Evolutionary conservation across 2,888 invertebrate genomes (phyloP), one percentile per base, ranked within the genome.

Genomic region (Noctua comes): DNA sequence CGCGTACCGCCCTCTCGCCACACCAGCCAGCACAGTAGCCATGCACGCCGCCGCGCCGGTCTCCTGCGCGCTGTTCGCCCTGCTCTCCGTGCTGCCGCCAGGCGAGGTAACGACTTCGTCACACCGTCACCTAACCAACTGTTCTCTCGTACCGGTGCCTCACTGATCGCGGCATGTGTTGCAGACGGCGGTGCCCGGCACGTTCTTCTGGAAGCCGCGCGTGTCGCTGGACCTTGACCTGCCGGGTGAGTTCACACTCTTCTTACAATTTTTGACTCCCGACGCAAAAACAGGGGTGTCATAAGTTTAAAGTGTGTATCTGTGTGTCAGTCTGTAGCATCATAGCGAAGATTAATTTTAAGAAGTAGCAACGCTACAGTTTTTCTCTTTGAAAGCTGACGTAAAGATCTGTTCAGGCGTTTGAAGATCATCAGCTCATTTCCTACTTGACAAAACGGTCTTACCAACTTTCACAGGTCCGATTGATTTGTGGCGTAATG

Each of bases 151-250:
- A 31, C 31, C 31, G 8, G 18, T 21, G 27, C 3, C 10, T 36
- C 18, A 48, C 43, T 54, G 36, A 31, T 8, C 27, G 18, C 36
- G 27, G 27, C 7, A 16, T 65, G 21, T 68, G 51, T 84, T 71
- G 68, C 76, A 86, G 86, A 80, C 80, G 24, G 64, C 76, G 36
- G 71, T 80, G 54, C 87, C 87, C 27, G 87, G 87, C 11, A 79
- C 74, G 31, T 84, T 86, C 76, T 87, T 84, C 77, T 86, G 88
- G 88, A 84, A 86, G 66, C 87, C 87, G 43, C 84, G 87, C 13
- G 68, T 84, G 54, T 83, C 71, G 43, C 79, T 88, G 16, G 75
- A 86, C 31, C 54, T 86, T 36, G 24, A 57, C 16, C 0, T 51
- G 7, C 74, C 79, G 13, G 27, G 36, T 84, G n/a, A 84, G 84